Base-by-base conservation (phyloP, 2,113 vertebrate species). In the Scomber scombrus region DNA sequence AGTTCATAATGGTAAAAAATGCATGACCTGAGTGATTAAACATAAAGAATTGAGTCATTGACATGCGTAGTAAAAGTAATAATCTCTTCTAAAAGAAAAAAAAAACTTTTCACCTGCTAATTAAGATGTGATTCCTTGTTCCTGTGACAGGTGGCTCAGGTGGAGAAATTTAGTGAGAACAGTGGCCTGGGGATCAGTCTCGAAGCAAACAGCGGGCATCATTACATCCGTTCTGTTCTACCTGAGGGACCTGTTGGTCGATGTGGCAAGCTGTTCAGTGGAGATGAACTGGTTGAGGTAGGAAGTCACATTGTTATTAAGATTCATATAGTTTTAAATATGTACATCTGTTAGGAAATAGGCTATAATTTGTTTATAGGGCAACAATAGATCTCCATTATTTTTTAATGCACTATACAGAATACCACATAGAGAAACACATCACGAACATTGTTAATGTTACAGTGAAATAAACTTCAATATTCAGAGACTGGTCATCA, bases 181-280 rank as follows among this genome's bases (percentile, higher is more conserved):
- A 99, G 97, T 15, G 97, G 97, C 1, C 79, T 99, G 78, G 98
- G 98, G 18, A 98, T 99, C 93, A 99, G 97, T 85, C 94, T 99
- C 71, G 97, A 99, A 90, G 97, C 96, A 65, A 95, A 93, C 55
- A 92, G 93, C 6, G 97, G 97, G 10, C 97, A 97, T 93, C 98
- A 99, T 93, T 98, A 97, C 91, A 97, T 99, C 80, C 95, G 97
- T 62, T 99, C 98, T 15, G 88, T 99, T 16, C 95, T 99, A 67
- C 98, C 98, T 0, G 98, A 99, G 87, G 98, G 97, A 9, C 98
- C 98, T 0, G 96, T 99, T 5, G 97, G 98, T n/a, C 95, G 96
- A 85, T 96, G 96, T 0, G 95, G 96, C 70, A 97, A 95, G 72
- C 94, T 99, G 15, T 98, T 96, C 88, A 97, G 97, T 79, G 98